Conservation (phyloP, 1,140 invertebrate genomes). For the Nilaparvata lugens region DNA sequence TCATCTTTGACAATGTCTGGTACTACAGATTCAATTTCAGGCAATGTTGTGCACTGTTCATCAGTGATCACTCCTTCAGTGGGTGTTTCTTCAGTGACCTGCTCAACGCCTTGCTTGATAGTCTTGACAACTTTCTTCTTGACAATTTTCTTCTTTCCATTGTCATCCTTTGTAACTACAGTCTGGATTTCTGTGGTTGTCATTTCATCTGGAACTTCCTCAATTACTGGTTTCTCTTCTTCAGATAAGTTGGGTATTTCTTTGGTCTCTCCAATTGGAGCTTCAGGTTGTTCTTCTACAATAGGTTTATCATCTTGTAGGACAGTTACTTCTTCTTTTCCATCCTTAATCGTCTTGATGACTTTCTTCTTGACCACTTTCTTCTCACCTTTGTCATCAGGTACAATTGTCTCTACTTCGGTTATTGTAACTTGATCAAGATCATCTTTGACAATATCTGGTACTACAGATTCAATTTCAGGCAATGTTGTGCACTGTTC, state of each 20-base stretch:
- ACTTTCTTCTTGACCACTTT: slow-evolving; percentile 29
- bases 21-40: slow-evolving; percentile 8
- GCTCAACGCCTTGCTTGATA: slow-evolving; percentile 20
- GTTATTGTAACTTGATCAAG: slow-evolving; percentile 13
- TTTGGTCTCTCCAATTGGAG: slow-evolving; percentile 20
- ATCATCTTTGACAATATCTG: neutral
- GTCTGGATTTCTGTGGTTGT: slow-evolving; percentile 24
- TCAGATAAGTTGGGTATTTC: slow-evolving; percentile 22
- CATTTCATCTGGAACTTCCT: slow-evolving; percentile 20
- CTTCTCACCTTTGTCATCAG: slow-evolving; percentile 20
- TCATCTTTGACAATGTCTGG: slow-evolving; percentile 1
- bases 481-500: slow-evolving; percentile 5
- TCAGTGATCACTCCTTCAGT: slow-evolving; percentile 12
- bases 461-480: slow-evolving; percentile 10
- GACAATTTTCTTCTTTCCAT: slow-evolving; percentile 23
- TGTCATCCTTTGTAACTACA: slow-evolving; percentile 3
- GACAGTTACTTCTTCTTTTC: slow-evolving; percentile 24
- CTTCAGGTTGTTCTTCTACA: neutral
- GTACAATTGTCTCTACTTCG: slow-evolving; percentile 25
- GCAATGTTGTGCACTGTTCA: neutral
- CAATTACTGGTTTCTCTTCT: slow-evolving; percentile 22
- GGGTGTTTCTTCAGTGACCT: slow-evolving; percentile 17
- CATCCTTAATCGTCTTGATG: slow-evolving; percentile 27
- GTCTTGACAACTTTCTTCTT: slow-evolving; percentile 28
- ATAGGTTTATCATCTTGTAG: neutral